phyloP scores from a whole-genome alignment of 2,797 vertebrate species.

The Phataginus tricuspis region DNA sequence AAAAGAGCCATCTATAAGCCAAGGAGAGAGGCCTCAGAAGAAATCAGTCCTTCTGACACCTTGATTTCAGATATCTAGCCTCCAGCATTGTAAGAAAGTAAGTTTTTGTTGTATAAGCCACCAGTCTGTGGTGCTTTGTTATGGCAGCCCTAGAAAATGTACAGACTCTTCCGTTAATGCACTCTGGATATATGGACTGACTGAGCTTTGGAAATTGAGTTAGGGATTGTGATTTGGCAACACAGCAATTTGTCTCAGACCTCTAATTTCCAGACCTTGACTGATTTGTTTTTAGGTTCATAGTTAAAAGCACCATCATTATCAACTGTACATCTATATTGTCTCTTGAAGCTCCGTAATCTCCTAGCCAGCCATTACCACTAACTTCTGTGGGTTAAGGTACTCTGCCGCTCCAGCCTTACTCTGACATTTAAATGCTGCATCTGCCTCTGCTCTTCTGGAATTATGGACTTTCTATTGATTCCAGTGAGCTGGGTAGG shows the following conservation, averaged over 20 bases:
- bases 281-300: not conserved
- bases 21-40: not conserved
- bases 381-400: not conserved
- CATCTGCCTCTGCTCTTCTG: not conserved
- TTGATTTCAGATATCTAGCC: not conserved
- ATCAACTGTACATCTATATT: not conserved
- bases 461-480: not conserved
- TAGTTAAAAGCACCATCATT: not conserved
- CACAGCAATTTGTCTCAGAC: not conserved
- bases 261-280: not conserved
- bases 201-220: not conserved
- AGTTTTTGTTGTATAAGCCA: not conserved
- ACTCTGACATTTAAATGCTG: not conserved
- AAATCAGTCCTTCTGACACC: not conserved
- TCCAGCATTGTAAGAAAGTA: not conserved
- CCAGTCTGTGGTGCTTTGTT: not conserved
- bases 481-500: not conserved
- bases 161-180: not conserved
- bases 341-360: not conserved
- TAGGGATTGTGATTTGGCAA: not conserved
- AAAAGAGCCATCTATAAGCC: not conserved
- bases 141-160: not conserved
- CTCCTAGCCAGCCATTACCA: not conserved
- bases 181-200: not conserved
- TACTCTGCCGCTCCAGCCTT: not conserved